Base-by-base conservation (phyloP, 2,797 vertebrate genomes). In the Halcyon smyrnensis region DNA sequence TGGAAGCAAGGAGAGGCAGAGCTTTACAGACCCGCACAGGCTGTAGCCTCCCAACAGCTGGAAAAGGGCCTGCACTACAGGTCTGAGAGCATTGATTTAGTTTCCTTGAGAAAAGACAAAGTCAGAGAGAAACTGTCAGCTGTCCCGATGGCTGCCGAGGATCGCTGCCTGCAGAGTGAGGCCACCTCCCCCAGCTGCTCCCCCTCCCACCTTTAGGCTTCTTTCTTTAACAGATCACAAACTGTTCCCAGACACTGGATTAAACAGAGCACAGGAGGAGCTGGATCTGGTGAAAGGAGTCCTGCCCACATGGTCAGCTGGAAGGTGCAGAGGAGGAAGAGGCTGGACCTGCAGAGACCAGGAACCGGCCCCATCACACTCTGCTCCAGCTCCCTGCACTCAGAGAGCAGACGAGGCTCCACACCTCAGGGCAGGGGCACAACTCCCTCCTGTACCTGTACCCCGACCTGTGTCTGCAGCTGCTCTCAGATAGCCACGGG, bases 1-100 rank as follows among this genome's bases (percentile, higher is more conserved):
- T 99, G 97, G 10, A 89, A 95, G 76, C 83, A 83, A 87, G 79
- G 54, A 95, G 81, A 78, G 45, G 9, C 45, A 59, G 8, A 46
- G 37, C 19, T 64, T 41, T 86, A 70, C 69, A 37, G 36, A 50
- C 21, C n/a, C 10, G 1, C 59, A 12, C 3, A 7, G 54, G 21
- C 51, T 60, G 50, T 34, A 43, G 60, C 46, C 36, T 36, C 37
- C 39, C 8, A 15, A 24, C 9, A 51, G n/a, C 37, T 25, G 17
- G 9, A 8, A 34, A 53, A 74, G 25, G 25, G 41, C 60, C 82
- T 19, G 0, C 79, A 28, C 18, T 37, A 11, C 3, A 48, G 17
- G n/a, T 50, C 0, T 78, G 57, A 81, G 53, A 62, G 37, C 68
- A 65, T 3, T 1, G 1, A 15, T 30, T 76, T 50, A 19, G 27